These are phyloP conservation scores for Morpho deidamia DNA, from an alignment of 2,888 invertebrate genomes.

Conservation along the genomic window DNA sequence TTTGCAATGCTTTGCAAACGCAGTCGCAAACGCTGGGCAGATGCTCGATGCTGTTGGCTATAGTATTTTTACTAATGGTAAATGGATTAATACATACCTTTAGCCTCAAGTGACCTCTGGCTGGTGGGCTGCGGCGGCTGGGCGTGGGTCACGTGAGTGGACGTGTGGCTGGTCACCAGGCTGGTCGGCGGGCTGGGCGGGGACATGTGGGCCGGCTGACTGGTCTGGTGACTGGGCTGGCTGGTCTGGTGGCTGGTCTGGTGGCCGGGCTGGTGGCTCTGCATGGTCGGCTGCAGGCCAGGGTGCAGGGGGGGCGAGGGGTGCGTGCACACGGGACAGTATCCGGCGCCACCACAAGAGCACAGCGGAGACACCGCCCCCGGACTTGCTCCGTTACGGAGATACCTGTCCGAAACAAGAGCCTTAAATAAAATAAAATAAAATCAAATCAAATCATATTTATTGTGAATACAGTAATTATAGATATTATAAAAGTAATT, in stretches of 20 bases:
- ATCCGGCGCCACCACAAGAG: constrained; percentile 31
- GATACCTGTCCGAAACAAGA: constrained; percentile 36
- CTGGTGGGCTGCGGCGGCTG: not conserved
- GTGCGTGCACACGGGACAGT: constrained; percentile 41
- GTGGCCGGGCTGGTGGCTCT: not conserved
- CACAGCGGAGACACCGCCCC: constrained; percentile 21
- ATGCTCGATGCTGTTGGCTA: too few relatives aligned
- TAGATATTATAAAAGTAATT: too few relatives aligned
- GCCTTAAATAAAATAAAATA: too few relatives aligned
- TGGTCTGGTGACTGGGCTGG: not conserved
- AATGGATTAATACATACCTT: not conserved
- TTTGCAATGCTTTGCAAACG: too few relatives aligned
- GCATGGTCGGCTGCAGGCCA: constrained; percentile 10
- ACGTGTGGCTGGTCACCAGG: constrained; percentile 2
- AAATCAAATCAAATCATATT: too few relatives aligned
- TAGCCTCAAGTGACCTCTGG: constrained; percentile 6
- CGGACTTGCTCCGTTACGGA: constrained; percentile 28
- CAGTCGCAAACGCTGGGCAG: too few relatives aligned
- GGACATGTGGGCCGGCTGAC: not conserved
- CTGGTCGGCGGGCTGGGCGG: constrained; percentile 5
- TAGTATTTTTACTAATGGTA: too few relatives aligned
- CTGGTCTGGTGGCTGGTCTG: not conserved
- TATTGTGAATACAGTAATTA: too few relatives aligned
- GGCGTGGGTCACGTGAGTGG: constrained; percentile 1
- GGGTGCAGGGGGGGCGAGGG: constrained; percentile 7